Conservation (phyloP, 1,140 invertebrate genomes). For the Heliconius himera region DNA sequence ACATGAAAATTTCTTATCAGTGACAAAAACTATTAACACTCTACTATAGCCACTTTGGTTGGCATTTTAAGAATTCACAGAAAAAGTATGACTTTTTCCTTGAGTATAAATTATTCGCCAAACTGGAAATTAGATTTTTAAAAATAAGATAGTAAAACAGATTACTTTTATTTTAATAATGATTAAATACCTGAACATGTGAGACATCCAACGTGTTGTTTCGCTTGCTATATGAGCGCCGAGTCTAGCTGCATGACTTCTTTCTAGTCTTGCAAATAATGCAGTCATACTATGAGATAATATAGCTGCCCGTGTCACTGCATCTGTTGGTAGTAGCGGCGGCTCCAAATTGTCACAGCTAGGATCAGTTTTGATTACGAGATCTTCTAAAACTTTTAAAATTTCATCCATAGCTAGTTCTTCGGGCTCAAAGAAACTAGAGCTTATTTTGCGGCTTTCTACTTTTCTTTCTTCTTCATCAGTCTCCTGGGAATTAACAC, state of each 20-base stretch:
- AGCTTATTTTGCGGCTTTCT: slow-evolving; percentile 68
- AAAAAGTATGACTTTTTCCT: background rate
- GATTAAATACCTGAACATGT: slow-evolving; percentile 87
- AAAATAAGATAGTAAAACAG: background rate
- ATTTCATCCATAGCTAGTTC: slow-evolving; percentile 76
- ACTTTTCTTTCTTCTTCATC: slow-evolving; percentile 66
- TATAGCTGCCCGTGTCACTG: slow-evolving; percentile 85
- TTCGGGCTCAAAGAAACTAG: slow-evolving; percentile 72
- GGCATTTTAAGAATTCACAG: background rate
- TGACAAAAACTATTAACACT: background rate
- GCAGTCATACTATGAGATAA: slow-evolving; percentile 89
- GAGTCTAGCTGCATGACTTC: slow-evolving; percentile 86
- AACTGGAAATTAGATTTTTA: background rate
- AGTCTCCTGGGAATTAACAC: slow-evolving; percentile 76
- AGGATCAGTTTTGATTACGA: slow-evolving; percentile 72
- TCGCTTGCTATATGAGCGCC: slow-evolving; percentile 88
- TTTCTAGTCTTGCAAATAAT: slow-evolving; percentile 87
- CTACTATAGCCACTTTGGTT: background rate
- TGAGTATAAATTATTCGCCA: background rate
- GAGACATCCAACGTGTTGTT: slow-evolving; percentile 89
- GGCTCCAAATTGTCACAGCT: slow-evolving; percentile 69
- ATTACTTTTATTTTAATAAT: background rate
- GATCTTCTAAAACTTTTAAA: slow-evolving; percentile 70
- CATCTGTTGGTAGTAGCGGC: slow-evolving; percentile 69
- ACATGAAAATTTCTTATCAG: background rate